Evolutionary conservation across 92 coral and sea anemone genomes (phyloP).

Genomic region (Bergia puertoricense): DNA sequence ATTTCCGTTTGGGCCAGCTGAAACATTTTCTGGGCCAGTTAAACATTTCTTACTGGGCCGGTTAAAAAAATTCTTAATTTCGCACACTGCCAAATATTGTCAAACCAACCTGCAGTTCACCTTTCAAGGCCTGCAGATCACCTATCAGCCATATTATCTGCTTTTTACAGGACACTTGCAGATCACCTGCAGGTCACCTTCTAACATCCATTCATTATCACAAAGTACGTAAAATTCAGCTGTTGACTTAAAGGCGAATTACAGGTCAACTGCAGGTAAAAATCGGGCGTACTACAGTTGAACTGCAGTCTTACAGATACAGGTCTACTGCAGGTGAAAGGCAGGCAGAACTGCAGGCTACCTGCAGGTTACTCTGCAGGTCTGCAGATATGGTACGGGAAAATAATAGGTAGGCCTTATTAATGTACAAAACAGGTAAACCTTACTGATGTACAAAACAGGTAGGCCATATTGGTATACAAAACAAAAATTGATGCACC

Average conservation of each 20-base stretch:
- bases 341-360: not conserved
- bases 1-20: no score
- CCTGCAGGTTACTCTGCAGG: not conserved
- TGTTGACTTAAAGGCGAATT: not conserved
- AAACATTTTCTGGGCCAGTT: no score
- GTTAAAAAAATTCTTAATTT: no score
- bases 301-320: not conserved
- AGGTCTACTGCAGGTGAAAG: not conserved
- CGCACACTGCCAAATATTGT: not conserved
- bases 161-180: not conserved
- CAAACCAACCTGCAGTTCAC: not conserved
- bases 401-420: no score
- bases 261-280: not conserved
- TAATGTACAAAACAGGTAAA: no score
- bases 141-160: not conserved
- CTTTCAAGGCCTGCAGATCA: not conserved
- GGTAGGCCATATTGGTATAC: no score
- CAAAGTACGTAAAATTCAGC: no score
- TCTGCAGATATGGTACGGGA: not conserved
- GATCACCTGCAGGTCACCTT: slow-evolving; percentile 7
- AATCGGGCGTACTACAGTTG: not conserved
- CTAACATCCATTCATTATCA: no score
- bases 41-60: no score
- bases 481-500: no score
- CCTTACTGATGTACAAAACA: no score